Evolutionary conservation across 2,113 vertebrate genomes (phyloP).

Genomic region (Lucifuga dentata): DNA sequence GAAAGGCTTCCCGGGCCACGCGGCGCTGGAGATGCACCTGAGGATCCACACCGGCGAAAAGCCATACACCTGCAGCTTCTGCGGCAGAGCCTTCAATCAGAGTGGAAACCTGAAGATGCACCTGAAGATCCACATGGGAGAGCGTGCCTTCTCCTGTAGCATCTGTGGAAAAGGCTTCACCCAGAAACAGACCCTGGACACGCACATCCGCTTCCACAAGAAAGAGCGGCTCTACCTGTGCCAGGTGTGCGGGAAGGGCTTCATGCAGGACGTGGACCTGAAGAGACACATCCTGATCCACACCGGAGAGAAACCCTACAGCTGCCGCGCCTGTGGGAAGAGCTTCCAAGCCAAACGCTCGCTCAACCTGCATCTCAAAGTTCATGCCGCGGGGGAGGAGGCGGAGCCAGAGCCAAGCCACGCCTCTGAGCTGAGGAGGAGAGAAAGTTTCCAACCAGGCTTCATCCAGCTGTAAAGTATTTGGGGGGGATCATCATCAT

Average conservation of each 20-base stretch:
- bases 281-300: conserved; percentile 70
- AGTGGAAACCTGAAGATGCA: conserved; percentile 84
- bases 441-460: conserved; percentile 7
- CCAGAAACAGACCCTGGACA: conserved; percentile 71
- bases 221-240: conserved; percentile 70
- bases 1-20: conserved; percentile 66
- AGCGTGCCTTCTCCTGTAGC: conserved; percentile 80
- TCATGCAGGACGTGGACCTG: conserved; percentile 71
- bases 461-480: conserved; percentile 48
- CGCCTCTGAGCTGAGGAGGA: not conserved
- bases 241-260: conserved; percentile 71
- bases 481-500: too few species aligned
- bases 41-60: conserved; percentile 69
- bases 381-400: not conserved
- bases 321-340: conserved; percentile 62
- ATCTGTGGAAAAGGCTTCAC: conserved; percentile 74
- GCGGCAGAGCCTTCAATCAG: conserved; percentile 84
- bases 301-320: conserved; percentile 69
- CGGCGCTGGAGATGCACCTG: conserved; percentile 74
- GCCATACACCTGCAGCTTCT: conserved; percentile 75
- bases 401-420: not conserved
- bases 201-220: conserved; percentile 83
- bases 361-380: conserved; percentile 62
- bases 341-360: conserved; percentile 70
- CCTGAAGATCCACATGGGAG: conserved; percentile 81